phyloP scores from a whole-genome alignment of 1,140 invertebrate species.

The Procambarus clarkii region DNA sequence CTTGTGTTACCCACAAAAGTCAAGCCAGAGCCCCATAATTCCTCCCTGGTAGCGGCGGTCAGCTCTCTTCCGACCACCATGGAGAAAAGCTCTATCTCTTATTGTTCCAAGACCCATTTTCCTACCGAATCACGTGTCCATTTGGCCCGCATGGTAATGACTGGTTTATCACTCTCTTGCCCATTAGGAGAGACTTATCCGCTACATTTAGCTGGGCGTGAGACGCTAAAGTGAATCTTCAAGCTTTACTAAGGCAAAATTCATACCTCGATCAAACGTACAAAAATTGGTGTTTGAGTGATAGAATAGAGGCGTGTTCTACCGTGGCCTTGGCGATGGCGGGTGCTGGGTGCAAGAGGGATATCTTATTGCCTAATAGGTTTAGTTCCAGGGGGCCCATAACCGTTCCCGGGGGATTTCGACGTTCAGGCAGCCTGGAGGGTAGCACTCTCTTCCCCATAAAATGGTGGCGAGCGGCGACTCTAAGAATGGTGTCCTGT shows the following conservation, averaged over 20 bases:
- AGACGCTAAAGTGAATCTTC: not conserved
- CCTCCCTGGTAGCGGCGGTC: not conserved
- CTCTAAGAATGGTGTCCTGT: constrained; percentile 45
- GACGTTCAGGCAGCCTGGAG: not conserved
- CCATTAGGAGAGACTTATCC: not conserved
- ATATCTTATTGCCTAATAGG: not conserved
- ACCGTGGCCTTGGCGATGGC: not conserved
- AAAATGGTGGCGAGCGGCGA: constrained; percentile 6
- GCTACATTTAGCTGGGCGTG: not conserved
- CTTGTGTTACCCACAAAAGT: constrained; percentile 9
- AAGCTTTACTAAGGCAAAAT: not conserved
- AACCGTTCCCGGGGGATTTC: not conserved
- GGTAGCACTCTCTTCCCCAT: not conserved
- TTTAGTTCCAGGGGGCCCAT: not conserved
- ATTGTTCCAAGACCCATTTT: not conserved
- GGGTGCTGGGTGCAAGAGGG: too few relatives aligned
- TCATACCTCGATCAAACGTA: not conserved
- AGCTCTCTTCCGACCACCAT: not conserved
- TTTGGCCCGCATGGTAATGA: not conserved
- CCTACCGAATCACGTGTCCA: not conserved
- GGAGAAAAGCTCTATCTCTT: not conserved
- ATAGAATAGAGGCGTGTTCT: not conserved
- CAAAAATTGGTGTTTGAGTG: constrained; percentile 1
- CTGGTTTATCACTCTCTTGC: not conserved
- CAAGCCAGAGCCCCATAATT: not conserved